Evolutionary conservation across 2,888 invertebrate species (phyloP), one percentile per base, ranked within the genome.

Genomic region (Calliscelio sp.): DNA sequence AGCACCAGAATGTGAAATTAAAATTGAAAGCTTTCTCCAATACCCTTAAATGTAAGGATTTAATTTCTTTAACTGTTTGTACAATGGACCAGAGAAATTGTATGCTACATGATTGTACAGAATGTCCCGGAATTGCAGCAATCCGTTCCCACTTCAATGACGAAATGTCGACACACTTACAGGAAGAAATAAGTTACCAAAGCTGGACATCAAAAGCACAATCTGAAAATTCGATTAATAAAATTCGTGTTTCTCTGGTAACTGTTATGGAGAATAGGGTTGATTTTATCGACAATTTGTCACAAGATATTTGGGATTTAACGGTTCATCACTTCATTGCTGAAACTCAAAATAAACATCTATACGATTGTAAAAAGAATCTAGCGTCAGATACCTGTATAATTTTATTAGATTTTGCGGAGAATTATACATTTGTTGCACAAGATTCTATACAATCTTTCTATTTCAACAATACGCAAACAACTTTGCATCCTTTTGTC

Each of bases 341-440:
- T 44, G 8, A n/a, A 44, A 44, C 5, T 2, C 44, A 44, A 44
- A 44, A 10, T 16, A 2, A 16, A 16, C 18, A 44, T 44, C 44
- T 83, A 32, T 59, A 53, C 18, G 20, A 80, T 32, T 84, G 74
- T 28, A 81, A 80, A 66, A 71, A 25, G 11, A 46, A 46, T 35
- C 66, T 81, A 38, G 41, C 25, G 22, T 16, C 11, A 14, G 49
- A 84, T 73, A 81, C 84, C 16, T 81, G 81, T 18, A 78, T 81
- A 4, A 73, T 82, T 55, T 35, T 61, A 46, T 55, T 66, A 18
- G 66, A 82, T 59, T 82, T 66, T 61, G 66, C 68, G 38, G 65
- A 83, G 61, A 83, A 83, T 55, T 73, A 78, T 68, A 24, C 32
- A 11, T 83, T 78, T 49, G 28, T 83, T 53, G 57, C 63, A n/a